phyloP scores from a whole-genome alignment of 2,797 vertebrate species.

The Scleropages formosus region DNA sequence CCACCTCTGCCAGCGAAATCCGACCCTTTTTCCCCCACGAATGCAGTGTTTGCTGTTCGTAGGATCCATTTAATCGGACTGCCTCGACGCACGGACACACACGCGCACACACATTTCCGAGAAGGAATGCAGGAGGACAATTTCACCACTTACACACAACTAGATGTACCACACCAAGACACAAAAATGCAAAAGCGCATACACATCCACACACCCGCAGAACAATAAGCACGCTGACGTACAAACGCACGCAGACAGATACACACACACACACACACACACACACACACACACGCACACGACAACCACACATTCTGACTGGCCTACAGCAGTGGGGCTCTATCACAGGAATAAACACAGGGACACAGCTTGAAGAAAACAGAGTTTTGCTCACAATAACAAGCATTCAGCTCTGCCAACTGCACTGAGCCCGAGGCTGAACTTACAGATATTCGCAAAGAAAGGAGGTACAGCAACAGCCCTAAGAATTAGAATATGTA shows the following conservation, averaged over 20 bases:
- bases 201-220: neutral
- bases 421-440: neutral
- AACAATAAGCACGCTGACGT: neutral
- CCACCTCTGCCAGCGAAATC: neutral
- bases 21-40: neutral
- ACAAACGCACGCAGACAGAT: neutral
- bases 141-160: too few species aligned
- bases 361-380: neutral
- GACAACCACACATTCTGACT: too few species aligned
- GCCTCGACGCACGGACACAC: neutral
- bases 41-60: neutral
- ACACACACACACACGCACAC: neutral
- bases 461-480: neutral
- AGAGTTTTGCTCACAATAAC: neutral
- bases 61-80: neutral
- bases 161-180: neutral
- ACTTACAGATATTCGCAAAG: neutral
- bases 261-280: neutral
- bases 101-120: too few species aligned
- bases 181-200: neutral
- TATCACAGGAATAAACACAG: neutral
- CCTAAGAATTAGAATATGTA: conserved; percentile 2
- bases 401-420: neutral
- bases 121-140: too few species aligned
- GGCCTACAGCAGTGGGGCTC: neutral